Conservation (phyloP, 2,888 invertebrate species). For the Machimus rusticus region DNA sequence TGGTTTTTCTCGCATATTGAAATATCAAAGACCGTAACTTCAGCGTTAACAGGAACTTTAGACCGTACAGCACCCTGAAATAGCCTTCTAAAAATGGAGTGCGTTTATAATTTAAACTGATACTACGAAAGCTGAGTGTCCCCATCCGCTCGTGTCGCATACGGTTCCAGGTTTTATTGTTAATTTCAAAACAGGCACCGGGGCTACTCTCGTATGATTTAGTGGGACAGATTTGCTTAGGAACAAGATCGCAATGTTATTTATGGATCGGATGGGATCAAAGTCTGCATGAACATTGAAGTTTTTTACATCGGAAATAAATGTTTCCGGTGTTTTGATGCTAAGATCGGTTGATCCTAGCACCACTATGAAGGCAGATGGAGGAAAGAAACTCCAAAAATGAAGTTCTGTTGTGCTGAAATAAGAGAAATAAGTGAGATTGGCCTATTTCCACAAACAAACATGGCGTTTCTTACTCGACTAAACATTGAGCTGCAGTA, state of each 20-base stretch:
- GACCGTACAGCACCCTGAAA: neutral
- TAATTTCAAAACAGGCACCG: neutral
- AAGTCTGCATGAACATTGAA: neutral
- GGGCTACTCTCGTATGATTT: neutral
- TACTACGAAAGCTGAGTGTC: neutral
- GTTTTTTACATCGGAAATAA: neutral
- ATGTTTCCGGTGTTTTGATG: neutral
- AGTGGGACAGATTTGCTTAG: neutral
- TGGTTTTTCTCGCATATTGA: neutral
- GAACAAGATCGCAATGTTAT: neutral
- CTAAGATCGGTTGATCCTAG: neutral
- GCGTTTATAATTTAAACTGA: neutral
- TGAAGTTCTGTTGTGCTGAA: neutral
- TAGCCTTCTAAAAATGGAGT: neutral
- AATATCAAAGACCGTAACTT: neutral
- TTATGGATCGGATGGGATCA: neutral
- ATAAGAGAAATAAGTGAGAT: neutral
- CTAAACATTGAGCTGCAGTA: neutral
- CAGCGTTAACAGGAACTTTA: neutral
- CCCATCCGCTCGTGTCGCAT: neutral
- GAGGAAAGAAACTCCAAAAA: neutral
- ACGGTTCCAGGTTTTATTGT: neutral
- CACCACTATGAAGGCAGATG: neutral
- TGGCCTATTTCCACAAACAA: neutral
- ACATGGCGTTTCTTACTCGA: neutral